Evolutionary conservation across 2,888 invertebrate species (phyloP).

Genomic region (Clusia tigrina): DNA sequence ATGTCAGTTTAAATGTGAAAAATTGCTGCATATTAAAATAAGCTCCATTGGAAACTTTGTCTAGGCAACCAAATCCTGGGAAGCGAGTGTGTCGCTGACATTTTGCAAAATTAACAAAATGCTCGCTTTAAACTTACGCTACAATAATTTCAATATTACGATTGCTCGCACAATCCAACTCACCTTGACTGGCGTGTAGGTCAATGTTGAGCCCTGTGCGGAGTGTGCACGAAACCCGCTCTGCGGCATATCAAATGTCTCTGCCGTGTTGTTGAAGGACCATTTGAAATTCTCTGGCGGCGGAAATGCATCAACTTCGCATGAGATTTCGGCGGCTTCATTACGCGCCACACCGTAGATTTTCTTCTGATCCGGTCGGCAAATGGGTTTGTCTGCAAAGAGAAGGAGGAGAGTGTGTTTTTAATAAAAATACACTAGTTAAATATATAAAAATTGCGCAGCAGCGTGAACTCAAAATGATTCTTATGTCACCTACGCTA

Average conservation of each 20-base stretch:
- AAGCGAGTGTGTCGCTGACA: too few species aligned
- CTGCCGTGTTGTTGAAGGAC: slow-evolving; percentile 89
- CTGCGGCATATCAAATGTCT: slow-evolving; percentile 78
- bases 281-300: slow-evolving; percentile 84
- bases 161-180: slow-evolving; percentile 31
- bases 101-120: too few species aligned
- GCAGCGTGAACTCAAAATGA: too few species aligned
- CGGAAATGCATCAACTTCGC: slow-evolving; percentile 87
- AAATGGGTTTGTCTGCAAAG: slow-evolving; percentile 82
- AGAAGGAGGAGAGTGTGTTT: slow-evolving; percentile 27
- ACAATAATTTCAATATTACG: not conserved
- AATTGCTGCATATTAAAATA: too few species aligned
- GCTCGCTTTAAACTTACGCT: not conserved
- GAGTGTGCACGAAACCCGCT: slow-evolving; percentile 71
- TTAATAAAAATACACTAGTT: not conserved
- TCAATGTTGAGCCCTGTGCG: slow-evolving; percentile 71
- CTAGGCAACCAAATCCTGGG: too few species aligned
- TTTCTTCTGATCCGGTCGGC: slow-evolving; percentile 76
- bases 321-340: slow-evolving; percentile 80
- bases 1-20: not conserved
- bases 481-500: too few species aligned
- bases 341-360: slow-evolving; percentile 86
- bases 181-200: slow-evolving; percentile 75
- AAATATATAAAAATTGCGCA: too few species aligned
- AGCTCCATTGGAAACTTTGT: too few species aligned